Base-by-base conservation (phyloP, 2,888 invertebrate genomes). In the Teinopalpus imperialis region DNA sequence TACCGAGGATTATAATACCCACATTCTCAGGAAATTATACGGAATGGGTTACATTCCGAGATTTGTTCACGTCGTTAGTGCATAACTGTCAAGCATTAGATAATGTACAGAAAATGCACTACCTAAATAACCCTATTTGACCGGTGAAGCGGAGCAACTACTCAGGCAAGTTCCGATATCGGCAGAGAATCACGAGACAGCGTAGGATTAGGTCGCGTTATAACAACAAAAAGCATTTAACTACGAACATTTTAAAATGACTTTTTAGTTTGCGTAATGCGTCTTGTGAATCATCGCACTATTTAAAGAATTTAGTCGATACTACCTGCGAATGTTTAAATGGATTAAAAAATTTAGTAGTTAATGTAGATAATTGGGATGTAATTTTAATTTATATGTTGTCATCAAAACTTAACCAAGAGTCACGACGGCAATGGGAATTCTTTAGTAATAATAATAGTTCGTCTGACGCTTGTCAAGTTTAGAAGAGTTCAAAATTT, bases 111-210 rank as follows among this genome's bases (percentile, higher is more conserved):
- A 20, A 1, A 7, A 6, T 20, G 20, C 6, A 20, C 7, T 20
- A 6, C 7, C 7, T 20, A 2, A 20, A 20, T 7, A 5, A 7
- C 4, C n/a, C n/a, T 0, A 77, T 29, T 29, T 29, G 10, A 29
- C 9, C 10, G 29, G 29, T 6, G 29, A 29, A 10, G 29, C 29
- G 10, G 29, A 29, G 10, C 29, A 29, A 10, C 29, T 29, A 6
- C 13, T 29, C 6, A 29, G 29, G 13, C n/a, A 29, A 9, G 3
- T 9, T 6, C 16, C 16, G 16, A 16, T 16, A 16, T 16, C 16
- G 16, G 16, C 16, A 16, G 16, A 16, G 4, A 16, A 16, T 4
- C 4, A 16, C 4, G 16, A 16, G 4, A 16, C 4, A 16, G 16
- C 16, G 2, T 16, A 4, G 16, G 16, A 8, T 31, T 13, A 14